Conservation (phyloP, 2,888 invertebrate genomes). For the Napeogenes inachia region DNA sequence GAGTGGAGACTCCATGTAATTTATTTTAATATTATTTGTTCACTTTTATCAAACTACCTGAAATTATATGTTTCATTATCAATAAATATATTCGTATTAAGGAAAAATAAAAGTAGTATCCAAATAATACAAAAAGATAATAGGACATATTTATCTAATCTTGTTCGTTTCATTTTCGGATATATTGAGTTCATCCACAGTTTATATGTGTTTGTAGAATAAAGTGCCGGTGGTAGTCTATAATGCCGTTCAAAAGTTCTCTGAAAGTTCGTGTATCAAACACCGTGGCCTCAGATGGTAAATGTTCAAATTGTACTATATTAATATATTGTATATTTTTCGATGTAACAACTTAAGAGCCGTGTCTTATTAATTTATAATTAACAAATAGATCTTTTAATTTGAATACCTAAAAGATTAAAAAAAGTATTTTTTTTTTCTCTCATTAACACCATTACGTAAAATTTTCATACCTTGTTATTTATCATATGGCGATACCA, state of each 20-base stretch:
- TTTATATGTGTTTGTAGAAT: slow-evolving; percentile 6
- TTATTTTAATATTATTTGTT: neutral
- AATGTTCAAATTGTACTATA: slow-evolving; percentile 16
- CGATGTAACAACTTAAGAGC: too few relatives aligned
- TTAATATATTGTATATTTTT: too few relatives aligned
- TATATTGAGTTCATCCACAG: slow-evolving; percentile 43
- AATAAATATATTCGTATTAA: neutral
- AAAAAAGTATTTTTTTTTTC: too few relatives aligned
- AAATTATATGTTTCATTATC: neutral
- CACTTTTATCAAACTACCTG: neutral
- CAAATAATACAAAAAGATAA: slow-evolving; percentile 39
- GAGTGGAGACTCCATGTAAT: too few relatives aligned
- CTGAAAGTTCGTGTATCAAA: slow-evolving; percentile 43
- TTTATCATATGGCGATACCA: too few relatives aligned
- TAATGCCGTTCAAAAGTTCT: slow-evolving; percentile 43
- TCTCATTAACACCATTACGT: too few relatives aligned
- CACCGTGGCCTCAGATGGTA: slow-evolving; percentile 57
- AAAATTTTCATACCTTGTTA: too few relatives aligned
- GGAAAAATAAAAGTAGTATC: neutral
- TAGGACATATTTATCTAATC: slow-evolving; percentile 55
- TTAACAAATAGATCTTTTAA: too few relatives aligned
- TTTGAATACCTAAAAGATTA: too few relatives aligned
- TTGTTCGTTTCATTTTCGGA: slow-evolving; percentile 40
- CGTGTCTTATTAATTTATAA: too few relatives aligned
- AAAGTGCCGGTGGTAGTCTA: slow-evolving; percentile 12